Percentiles rank a stretch among this genome's conserved stretches.
phyloP scores from a whole-genome alignment of 2,888 invertebrate genomes.

The Thereva unica region DNA sequence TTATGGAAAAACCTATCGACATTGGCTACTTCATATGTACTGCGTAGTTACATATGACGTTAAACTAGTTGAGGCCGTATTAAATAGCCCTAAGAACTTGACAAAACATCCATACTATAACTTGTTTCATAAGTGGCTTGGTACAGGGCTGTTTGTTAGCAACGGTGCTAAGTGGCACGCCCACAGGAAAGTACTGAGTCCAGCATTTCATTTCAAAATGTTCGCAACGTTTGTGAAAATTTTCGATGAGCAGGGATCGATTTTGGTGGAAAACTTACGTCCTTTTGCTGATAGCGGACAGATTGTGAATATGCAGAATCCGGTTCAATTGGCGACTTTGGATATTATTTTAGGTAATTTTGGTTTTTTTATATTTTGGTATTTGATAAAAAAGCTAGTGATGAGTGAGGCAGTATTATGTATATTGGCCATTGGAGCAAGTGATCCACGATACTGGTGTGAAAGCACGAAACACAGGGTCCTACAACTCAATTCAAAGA shows the following conservation, averaged over 20 bases:
- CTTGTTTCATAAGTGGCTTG: conserved; percentile 51
- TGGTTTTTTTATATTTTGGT: neutral
- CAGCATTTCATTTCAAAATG: conserved; percentile 79
- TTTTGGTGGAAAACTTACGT: conserved; percentile 63
- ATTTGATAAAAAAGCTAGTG: too few relatives aligned
- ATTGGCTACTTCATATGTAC: conserved; percentile 44
- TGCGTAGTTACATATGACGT: conserved; percentile 50
- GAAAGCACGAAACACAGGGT: too few relatives aligned
- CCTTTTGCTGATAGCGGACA: conserved; percentile 49
- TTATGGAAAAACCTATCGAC: conserved; percentile 50
- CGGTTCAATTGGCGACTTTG: conserved; percentile 63
- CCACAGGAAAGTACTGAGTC: conserved; percentile 73
- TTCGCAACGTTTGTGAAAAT: conserved; percentile 72
- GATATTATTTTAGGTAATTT: conserved; percentile 60
- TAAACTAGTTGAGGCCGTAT: conserved; percentile 48
- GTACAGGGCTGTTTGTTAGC: conserved; percentile 52
- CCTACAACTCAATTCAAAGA: too few relatives aligned
- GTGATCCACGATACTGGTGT: too few relatives aligned
- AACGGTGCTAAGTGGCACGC: conserved; percentile 64
- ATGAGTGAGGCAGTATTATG: too few relatives aligned
- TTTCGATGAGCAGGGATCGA: conserved; percentile 67
- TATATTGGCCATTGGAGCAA: too few relatives aligned
- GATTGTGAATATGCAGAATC: conserved; percentile 65
- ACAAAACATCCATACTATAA: conserved; percentile 50
- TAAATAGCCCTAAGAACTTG: conserved; percentile 49